Percentiles rank a stretch among this genome's conserved stretches.
These are phyloP conservation scores for Seriola rivoliana DNA, from an alignment of 2,113 vertebrate species.

Conservation along the genomic window DNA sequence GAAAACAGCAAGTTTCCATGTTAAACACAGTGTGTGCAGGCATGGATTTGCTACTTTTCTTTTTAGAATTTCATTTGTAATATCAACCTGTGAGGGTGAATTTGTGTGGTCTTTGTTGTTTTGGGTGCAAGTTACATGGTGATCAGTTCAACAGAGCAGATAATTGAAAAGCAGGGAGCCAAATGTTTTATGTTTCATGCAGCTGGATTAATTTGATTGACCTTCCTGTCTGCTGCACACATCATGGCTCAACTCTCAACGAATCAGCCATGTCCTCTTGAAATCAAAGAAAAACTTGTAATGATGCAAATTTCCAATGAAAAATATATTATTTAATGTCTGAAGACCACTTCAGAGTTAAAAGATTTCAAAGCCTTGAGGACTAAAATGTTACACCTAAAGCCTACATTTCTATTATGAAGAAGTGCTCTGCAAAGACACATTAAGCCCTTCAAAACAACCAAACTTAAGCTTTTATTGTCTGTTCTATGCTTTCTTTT, in stretches of 20 bases:
- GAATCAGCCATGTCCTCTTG: not conserved
- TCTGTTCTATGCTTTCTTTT: not conserved
- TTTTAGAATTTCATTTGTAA: not conserved
- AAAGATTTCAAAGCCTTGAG: constrained; percentile 23
- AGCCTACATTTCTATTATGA: constrained; percentile 12
- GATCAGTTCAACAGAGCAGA: constrained; percentile 57
- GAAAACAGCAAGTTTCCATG: not conserved
- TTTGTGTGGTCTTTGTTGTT: not conserved
- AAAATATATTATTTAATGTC: not conserved
- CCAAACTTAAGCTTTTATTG: constrained; percentile 10
- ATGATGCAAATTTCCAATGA: constrained; percentile 18
- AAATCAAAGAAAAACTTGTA: constrained; percentile 20
- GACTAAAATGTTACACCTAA: constrained; percentile 5
- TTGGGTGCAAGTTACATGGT: not conserved
- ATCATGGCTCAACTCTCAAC: constrained; percentile 5
- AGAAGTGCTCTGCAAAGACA: not conserved
- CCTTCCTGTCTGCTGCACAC: constrained; percentile 13
- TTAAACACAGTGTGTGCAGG: constrained; percentile 6
- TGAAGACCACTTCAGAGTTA: constrained; percentile 42
- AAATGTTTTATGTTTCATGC: constrained; percentile 42
- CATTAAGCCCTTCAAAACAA: not conserved
- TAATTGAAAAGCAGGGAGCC: constrained; percentile 53
- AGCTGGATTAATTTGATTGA: constrained; percentile 40
- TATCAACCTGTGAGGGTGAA: not conserved
- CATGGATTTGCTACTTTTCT: not conserved